These are phyloP conservation scores for Myotis davidii DNA, from an alignment of 2,113 vertebrate species.

Conservation along the genomic window DNA sequence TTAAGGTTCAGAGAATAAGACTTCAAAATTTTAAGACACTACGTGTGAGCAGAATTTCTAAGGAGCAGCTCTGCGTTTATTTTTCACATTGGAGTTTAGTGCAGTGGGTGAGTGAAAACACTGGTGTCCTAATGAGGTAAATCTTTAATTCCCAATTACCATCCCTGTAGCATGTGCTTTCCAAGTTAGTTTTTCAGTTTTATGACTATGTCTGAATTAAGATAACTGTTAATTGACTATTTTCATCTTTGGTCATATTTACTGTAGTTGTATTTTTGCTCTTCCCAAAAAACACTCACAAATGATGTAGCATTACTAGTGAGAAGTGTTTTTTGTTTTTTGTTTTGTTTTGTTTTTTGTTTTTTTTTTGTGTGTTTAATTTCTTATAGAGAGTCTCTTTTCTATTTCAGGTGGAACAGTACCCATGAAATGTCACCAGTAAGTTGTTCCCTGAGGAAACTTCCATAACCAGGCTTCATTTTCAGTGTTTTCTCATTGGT, in stretches of 20 bases:
- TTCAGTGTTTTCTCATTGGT: not conserved
- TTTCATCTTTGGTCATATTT: not conserved
- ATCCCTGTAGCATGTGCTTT: not conserved
- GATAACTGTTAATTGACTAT: not conserved
- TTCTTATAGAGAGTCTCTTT: not conserved
- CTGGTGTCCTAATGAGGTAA: not conserved
- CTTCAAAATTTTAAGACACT: not conserved
- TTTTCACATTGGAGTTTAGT: not conserved
- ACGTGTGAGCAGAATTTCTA: not conserved
- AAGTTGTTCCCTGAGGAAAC: not conserved
- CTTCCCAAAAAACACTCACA: not conserved
- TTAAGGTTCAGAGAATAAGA: not conserved
- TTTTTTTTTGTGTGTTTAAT: no score
- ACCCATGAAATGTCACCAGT: not conserved
- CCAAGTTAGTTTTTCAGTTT: not conserved
- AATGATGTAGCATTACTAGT: not conserved
- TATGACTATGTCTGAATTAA: not conserved
- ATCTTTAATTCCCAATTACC: not conserved
- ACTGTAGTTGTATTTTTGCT: not conserved
- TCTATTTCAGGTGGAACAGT: not conserved
- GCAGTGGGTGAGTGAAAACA: not conserved
- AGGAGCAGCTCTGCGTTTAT: not conserved
- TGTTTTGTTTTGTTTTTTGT: no score
- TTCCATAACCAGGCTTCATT: not conserved
- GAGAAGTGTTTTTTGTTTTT: not conserved